These are phyloP conservation scores for Pyrrhura leucotis DNA, from an alignment of 2,797 vertebrate species.

Conservation along the genomic window DNA sequence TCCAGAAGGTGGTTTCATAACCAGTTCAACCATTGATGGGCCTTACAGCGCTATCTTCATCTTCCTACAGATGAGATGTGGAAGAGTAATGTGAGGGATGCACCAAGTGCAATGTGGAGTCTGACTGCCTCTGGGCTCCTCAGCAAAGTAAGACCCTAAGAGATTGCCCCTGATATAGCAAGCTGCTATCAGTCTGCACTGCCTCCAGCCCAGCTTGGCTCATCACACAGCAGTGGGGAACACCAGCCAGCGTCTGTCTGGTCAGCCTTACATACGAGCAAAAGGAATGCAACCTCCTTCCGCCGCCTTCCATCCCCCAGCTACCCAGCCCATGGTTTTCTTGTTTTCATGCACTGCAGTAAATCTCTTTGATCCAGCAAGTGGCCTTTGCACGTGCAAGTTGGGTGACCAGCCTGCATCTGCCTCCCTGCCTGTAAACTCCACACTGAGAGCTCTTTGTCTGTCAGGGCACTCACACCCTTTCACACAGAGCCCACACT, in stretches of 20 bases:
- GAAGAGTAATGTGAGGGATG: background rate
- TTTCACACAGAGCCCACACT: conserved; percentile 74
- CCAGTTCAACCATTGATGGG: background rate
- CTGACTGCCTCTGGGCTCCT: background rate
- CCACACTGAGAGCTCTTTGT: conserved; percentile 35
- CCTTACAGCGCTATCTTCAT: background rate
- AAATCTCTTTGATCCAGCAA: conserved; percentile 22
- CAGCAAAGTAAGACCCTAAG: background rate
- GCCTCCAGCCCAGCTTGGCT: conserved; percentile 23
- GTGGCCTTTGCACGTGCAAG: background rate
- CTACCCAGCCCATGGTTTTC: background rate
- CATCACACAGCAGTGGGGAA: background rate
- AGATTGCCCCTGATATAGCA: background rate
- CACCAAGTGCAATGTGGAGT: background rate
- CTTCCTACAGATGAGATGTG: background rate
- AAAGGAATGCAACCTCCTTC: conserved; percentile 62
- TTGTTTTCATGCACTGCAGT: conserved; percentile 7
- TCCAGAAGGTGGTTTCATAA: conserved; percentile 50
- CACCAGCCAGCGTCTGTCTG: conserved; percentile 32
- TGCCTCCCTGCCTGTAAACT: background rate
- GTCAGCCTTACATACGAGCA: conserved; percentile 30
- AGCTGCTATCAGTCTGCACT: conserved; percentile 11
- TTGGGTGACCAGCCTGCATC: background rate
- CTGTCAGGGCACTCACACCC: background rate
- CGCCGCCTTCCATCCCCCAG: background rate